phyloP scores from a whole-genome alignment of 2,888 invertebrate species.

The Galeruca laticollis region DNA sequence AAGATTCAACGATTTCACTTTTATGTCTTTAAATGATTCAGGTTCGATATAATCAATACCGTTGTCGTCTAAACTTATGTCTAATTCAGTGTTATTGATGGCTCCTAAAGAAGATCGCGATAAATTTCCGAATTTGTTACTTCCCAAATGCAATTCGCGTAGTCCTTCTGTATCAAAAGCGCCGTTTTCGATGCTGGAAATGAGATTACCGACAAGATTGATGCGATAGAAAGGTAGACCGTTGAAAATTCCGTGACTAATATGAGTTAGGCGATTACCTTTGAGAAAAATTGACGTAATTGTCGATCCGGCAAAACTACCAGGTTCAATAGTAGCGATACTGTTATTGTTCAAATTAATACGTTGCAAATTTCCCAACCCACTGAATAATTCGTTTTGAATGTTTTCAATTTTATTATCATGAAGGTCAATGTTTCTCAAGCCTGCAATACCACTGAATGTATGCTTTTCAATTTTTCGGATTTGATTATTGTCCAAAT shows the following conservation, averaged over 20 bases:
- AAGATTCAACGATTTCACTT: not conserved
- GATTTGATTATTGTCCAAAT: not conserved
- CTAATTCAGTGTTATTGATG: not conserved
- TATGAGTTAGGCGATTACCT: not conserved
- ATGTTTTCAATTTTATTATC: not conserved
- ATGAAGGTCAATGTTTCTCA: not conserved
- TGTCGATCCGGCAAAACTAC: not conserved
- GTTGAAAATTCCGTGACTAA: not conserved
- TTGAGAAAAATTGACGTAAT: not conserved
- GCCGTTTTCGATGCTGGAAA: not conserved
- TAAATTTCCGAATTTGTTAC: constrained; percentile 4
- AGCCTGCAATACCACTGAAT: not conserved
- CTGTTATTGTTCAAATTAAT: too few relatives aligned
- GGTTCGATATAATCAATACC: not conserved
- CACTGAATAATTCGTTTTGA: not conserved
- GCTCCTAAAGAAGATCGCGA: not conserved
- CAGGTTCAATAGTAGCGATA: too few relatives aligned
- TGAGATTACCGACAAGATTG: not conserved
- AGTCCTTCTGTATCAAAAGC: not conserved
- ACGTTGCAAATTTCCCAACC: not conserved
- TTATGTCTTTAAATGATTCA: not conserved
- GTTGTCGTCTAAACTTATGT: constrained; percentile 1
- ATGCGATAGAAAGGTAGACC: not conserved
- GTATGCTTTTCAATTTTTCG: not conserved
- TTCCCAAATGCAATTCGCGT: not conserved